phyloP scores from a whole-genome alignment of 2,797 vertebrate species.

The Hipposideros larvatus region DNA sequence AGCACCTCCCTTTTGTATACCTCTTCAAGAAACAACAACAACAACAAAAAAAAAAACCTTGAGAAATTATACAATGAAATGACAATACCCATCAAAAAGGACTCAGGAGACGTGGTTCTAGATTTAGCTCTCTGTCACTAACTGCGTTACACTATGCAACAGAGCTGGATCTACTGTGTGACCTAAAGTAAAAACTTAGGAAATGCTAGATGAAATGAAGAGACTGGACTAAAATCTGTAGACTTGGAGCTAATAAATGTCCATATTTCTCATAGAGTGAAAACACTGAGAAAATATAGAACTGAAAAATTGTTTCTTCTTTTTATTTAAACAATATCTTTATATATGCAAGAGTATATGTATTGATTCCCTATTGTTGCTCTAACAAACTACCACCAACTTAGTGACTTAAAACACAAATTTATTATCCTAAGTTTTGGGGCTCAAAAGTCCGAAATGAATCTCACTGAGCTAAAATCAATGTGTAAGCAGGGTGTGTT shows the following conservation, averaged over 20 bases:
- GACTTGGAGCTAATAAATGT: neutral
- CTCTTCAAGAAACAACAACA: neutral
- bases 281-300: neutral
- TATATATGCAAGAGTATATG: neutral
- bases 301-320: neutral
- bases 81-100: fast-evolving
- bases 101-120: neutral
- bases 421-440: neutral
- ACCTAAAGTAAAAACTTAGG: neutral
- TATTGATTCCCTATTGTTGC: neutral
- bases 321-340: neutral
- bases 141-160: neutral
- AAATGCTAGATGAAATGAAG: neutral
- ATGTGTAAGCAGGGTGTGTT: neutral
- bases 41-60: neutral
- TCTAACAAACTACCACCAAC: neutral
- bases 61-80: neutral
- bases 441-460: neutral
- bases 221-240: neutral
- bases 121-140: neutral
- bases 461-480: neutral
- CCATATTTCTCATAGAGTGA: neutral
- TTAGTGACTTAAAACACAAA: neutral
- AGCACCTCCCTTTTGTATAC: neutral
- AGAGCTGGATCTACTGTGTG: neutral